These are phyloP conservation scores for Aplocera efformata DNA, from an alignment of 2,888 invertebrate species.

Conservation along the genomic window DNA sequence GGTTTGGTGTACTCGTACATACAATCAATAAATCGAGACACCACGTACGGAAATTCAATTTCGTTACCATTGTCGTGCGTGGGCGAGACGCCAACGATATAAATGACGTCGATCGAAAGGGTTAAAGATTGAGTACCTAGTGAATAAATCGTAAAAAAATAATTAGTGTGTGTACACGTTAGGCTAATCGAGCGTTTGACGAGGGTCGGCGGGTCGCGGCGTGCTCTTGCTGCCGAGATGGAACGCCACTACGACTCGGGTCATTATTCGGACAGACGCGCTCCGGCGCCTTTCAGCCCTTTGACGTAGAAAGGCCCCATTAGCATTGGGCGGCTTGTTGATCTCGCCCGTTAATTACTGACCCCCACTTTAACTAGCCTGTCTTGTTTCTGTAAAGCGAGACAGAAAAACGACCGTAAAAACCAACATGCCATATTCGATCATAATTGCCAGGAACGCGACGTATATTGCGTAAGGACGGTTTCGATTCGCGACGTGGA, in stretches of 20 bases:
- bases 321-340: slow-evolving; percentile 75
- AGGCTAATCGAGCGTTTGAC: slow-evolving; percentile 76
- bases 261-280: slow-evolving; percentile 77
- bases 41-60: slow-evolving; percentile 56
- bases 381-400: slow-evolving; percentile 21
- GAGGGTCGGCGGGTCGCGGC: slow-evolving; percentile 70
- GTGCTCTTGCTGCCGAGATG: slow-evolving; percentile 43
- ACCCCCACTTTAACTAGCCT: slow-evolving; percentile 57
- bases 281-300: slow-evolving; percentile 74
- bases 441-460: slow-evolving; percentile 51
- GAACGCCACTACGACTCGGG: slow-evolving; percentile 60
- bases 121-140: slow-evolving; percentile 38
- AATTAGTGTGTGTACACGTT: slow-evolving; percentile 67
- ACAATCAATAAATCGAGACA: slow-evolving; percentile 50
- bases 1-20: slow-evolving; percentile 38
- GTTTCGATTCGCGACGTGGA: slow-evolving; percentile 47
- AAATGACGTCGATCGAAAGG: slow-evolving; percentile 45
- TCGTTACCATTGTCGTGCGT: slow-evolving; percentile 48
- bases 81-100: slow-evolving; percentile 53
- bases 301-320: slow-evolving; percentile 76
- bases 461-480: slow-evolving; percentile 60
- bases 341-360: slow-evolving; percentile 75
- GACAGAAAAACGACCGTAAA: slow-evolving; percentile 26
- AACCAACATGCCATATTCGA: slow-evolving; percentile 50
- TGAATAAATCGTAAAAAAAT: slow-evolving; percentile 55